Conservation (phyloP, 2,797 vertebrate genomes). For the Catostomus latipinnis region DNA sequence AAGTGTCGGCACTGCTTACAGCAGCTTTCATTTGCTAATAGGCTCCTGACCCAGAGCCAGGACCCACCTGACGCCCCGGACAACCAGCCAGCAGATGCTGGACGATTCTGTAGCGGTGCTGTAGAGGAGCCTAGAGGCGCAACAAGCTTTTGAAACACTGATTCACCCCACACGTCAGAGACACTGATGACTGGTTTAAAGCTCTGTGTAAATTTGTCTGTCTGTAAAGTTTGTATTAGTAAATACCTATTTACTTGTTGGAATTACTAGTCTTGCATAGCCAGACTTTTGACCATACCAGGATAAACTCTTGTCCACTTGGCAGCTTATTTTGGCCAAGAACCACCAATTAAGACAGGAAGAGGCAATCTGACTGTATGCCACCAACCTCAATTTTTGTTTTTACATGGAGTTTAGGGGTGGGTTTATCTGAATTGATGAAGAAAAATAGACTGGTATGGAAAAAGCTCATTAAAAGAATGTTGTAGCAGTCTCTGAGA, state of each 20-base stretch:
- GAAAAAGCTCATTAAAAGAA: too few relatives aligned
- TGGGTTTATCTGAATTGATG: too few relatives aligned
- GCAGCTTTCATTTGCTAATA: constrained; percentile 77
- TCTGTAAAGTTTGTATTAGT: too few relatives aligned
- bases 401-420: neutral
- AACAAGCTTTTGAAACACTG: neutral
- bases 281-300: neutral
- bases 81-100: constrained; percentile 70
- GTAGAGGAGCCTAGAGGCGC: neutral
- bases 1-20: constrained; percentile 65
- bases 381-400: neutral
- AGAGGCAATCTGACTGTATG: neutral
- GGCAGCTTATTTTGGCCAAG: neutral
- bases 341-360: neutral
- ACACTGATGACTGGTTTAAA: too few relatives aligned
- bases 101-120: constrained; percentile 61
- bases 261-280: neutral
- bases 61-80: constrained; percentile 69
- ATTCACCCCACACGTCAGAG: neutral
- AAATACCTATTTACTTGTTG: too few relatives aligned
- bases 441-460: too few relatives aligned
- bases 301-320: neutral
- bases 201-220: too few relatives aligned
- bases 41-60: constrained; percentile 71
- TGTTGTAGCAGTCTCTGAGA: too few relatives aligned